A percentile compares a stretch with the other conserved stretches of the same genome.
phyloP scores from a whole-genome alignment of 2,888 invertebrate genomes.

The Caradrina clavipalpis region DNA sequence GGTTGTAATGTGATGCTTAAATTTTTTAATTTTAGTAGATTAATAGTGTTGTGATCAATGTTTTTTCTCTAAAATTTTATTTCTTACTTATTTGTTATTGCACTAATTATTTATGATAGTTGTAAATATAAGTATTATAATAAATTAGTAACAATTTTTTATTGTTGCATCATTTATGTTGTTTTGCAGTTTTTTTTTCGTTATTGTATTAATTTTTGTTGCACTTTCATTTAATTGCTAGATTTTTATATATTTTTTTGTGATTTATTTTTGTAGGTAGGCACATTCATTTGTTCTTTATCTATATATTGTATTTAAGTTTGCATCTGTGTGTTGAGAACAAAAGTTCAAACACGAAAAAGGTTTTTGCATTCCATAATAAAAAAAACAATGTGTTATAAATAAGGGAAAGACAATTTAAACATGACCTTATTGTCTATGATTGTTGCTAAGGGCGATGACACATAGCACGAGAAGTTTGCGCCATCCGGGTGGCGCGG shows the following conservation, averaged over 20 bases:
- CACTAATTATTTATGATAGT: conserved; percentile 54
- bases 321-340: background rate
- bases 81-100: conserved; percentile 44
- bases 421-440: conserved; percentile 12
- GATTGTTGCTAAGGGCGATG: conserved; percentile 25
- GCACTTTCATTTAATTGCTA: conserved; percentile 35
- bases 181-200: conserved; percentile 51
- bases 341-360: no score
- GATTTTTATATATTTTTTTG: conserved; percentile 18
- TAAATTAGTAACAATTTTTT: conserved; percentile 51
- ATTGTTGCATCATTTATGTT: conserved; percentile 60
- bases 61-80: conserved; percentile 38
- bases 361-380: conserved; percentile 2
- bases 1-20: conserved; percentile 81
- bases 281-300: background rate
- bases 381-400: conserved; percentile 1
- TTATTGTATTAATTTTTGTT: conserved; percentile 33
- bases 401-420: background rate
- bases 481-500: background rate
- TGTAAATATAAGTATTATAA: conserved; percentile 57
- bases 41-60: conserved; percentile 57
- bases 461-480: conserved; percentile 17
- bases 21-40: conserved; percentile 68
- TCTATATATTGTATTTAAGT: no score
- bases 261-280: conserved; percentile 29